Base-by-base conservation (phyloP, 2,888 invertebrate species). In the Iphiclides podalirius region DNA sequence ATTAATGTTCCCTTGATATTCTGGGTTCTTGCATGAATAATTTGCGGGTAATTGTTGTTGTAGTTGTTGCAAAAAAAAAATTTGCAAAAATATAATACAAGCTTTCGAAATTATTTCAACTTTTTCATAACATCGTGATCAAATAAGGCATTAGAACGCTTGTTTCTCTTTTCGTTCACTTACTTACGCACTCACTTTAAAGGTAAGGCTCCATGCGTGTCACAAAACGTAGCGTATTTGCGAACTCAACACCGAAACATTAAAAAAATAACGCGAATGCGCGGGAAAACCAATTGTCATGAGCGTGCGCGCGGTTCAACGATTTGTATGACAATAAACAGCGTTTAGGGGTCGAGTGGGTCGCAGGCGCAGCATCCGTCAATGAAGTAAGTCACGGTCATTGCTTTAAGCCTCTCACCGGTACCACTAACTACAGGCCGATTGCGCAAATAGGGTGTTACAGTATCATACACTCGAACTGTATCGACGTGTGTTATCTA, bases 381-480 rank as follows among this genome's bases (percentile, higher is more conserved):
- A 78, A 75, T 75, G 77, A 77, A 59, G 59, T 62, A 59, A 81
- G 79, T 70, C 82, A 83, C 73, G 81, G 85, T 67, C 82, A 63
- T 54, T 57, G 52, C 42, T 47, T 44, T 53, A 40, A 63, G 65
- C 83, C 84, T 78, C 81, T 82, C 83, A 80, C 84, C 76, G 62
- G 52, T 60, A 56, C 58, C 57, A 60, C 60, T 47, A 39, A 9
- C 45, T 52, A 55, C 47, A 46, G n/a, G n/a, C n/a, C n/a, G 51
- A 54, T 53, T 53, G 51, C 46, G 43, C 46, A 38, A 33, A 53
- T 31, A 14, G 23, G 14, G 23, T 16, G 23, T 45, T 28, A 31
- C 37, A 31, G 28, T 14, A 17, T 38, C 9, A 33, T 33, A 33
- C 31, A 14, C 26, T 26, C 4, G 26, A 26, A 26, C 8, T 26